Conservation (phyloP, 2,888 invertebrate species). For the Gortyna flavago region DNA sequence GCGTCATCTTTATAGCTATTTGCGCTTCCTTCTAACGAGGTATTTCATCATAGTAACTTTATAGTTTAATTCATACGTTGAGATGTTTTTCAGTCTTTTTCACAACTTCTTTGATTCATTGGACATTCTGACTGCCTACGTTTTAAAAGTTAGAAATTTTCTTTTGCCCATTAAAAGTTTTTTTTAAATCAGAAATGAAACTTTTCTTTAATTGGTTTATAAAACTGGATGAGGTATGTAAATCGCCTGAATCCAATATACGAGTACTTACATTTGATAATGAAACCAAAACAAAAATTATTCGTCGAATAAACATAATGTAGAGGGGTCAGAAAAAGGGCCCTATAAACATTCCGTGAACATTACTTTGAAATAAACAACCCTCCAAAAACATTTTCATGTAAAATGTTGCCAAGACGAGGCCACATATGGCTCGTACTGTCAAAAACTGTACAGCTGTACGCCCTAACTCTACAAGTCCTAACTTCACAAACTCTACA, state of each 20-base stretch:
- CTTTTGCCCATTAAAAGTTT: slow-evolving; percentile 20
- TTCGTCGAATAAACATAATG: slow-evolving; percentile 17
- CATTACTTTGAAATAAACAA: slow-evolving; percentile 32
- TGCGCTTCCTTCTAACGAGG: not conserved
- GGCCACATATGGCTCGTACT: no score
- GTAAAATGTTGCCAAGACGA: no score
- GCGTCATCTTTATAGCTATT: not conserved
- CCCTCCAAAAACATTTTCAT: no score
- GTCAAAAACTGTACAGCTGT: no score
- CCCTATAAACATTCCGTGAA: slow-evolving; percentile 31
- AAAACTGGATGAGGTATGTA: slow-evolving; percentile 25
- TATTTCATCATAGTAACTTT: not conserved
- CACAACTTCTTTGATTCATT: not conserved
- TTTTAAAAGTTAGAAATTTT: slow-evolving; percentile 27
- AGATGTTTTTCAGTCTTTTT: not conserved
- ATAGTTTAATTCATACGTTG: not conserved
- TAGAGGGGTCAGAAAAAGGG: slow-evolving; percentile 10
- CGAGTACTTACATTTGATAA: slow-evolving; percentile 34
- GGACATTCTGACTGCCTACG: slow-evolving; percentile 8
- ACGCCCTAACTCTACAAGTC: no score
- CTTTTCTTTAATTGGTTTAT: slow-evolving; percentile 17
- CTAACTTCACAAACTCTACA: no score
- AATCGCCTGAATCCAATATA: slow-evolving; percentile 21
- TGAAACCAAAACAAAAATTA: slow-evolving; percentile 15
- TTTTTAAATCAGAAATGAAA: not conserved